Evolutionary conservation across 2,888 invertebrate species (phyloP).

Genomic region (Trachelus troglodyta): DNA sequence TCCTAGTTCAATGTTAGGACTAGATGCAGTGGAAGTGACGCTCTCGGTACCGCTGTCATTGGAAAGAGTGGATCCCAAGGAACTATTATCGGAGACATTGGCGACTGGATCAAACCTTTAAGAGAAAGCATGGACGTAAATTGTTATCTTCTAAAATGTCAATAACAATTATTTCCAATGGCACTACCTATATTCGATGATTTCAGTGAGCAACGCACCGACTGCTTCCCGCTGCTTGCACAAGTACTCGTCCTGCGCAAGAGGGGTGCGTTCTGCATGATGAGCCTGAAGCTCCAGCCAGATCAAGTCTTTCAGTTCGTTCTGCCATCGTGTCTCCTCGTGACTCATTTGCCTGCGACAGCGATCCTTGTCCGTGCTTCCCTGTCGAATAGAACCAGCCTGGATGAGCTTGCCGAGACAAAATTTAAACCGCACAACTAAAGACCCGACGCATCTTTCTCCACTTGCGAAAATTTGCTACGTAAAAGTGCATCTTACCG

Average conservation of each 20-base stretch:
- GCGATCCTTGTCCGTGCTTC: slow-evolving; percentile 75
- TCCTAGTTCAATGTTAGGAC: slow-evolving; percentile 43
- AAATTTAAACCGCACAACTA: neutral
- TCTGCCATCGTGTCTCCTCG: slow-evolving; percentile 90
- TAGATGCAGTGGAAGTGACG: slow-evolving; percentile 18
- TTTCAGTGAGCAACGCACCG: slow-evolving; percentile 77
- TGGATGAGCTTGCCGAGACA: neutral
- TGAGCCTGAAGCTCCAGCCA: slow-evolving; percentile 92
- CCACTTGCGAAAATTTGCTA: neutral
- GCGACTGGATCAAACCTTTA: slow-evolving; percentile 47
- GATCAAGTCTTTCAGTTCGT: slow-evolving; percentile 87
- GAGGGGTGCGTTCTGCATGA: slow-evolving; percentile 79
- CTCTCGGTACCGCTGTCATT: slow-evolving; percentile 32
- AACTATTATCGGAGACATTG: slow-evolving; percentile 33
- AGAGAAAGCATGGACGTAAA: neutral
- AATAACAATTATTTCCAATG: neutral
- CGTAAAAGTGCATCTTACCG: neutral
- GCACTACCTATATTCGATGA: slow-evolving; percentile 78
- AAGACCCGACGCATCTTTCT: neutral
- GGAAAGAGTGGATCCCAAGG: slow-evolving; percentile 25
- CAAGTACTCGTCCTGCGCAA: slow-evolving; percentile 83
- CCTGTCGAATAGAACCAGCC: slow-evolving; percentile 54
- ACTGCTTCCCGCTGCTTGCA: slow-evolving; percentile 80
- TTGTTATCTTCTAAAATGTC: neutral
- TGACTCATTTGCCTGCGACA: slow-evolving; percentile 76